phyloP scores from a whole-genome alignment of 2,888 invertebrate species.

The Villa cingulata region DNA sequence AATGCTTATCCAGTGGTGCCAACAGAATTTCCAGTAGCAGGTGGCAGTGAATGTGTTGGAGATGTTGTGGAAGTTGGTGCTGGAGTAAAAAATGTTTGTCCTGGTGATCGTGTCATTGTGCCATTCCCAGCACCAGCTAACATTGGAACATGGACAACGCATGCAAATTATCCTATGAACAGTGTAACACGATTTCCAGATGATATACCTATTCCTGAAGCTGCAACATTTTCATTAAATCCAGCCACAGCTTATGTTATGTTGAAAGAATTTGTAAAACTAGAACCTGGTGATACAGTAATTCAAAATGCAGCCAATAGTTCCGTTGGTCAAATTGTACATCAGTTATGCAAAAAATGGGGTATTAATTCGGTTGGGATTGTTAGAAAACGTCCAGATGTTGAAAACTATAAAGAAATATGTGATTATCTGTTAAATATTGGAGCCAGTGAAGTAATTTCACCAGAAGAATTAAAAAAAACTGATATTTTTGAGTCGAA shows the following conservation, averaged over 20 bases:
- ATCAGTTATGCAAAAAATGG: conserved; percentile 73
- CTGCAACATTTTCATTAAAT: conserved; percentile 83
- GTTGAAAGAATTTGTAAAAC: conserved; percentile 70
- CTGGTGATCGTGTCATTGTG: conserved; percentile 68
- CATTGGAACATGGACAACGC: conserved; percentile 79
- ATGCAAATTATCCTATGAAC: conserved; percentile 46
- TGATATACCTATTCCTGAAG: conserved; percentile 56
- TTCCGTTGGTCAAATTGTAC: conserved; percentile 84
- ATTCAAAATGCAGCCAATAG: conserved; percentile 97
- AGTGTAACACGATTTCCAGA: conserved; percentile 56
- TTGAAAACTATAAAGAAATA: conserved; percentile 44
- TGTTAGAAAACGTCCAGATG: conserved; percentile 63
- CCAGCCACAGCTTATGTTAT: conserved; percentile 95
- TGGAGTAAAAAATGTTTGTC: conserved; percentile 34
- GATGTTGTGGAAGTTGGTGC: conserved; percentile 61
- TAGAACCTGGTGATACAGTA: conserved; percentile 69
- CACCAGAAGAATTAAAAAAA: conserved; percentile 61
- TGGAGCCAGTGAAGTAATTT: conserved; percentile 75
- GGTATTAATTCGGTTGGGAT: conserved; percentile 73
- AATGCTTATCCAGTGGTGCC: conserved; percentile 52
- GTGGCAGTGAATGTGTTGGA: conserved; percentile 94
- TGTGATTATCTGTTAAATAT: conserved; percentile 45
- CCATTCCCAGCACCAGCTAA: conserved; percentile 47
- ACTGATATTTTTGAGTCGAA: conserved; percentile 48
- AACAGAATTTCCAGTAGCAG: conserved; percentile 70